Evolutionary conservation across 1,140 invertebrate genomes (phyloP), one percentile per base, ranked within the genome.

Genomic region (Lepidurus arcticus): DNA sequence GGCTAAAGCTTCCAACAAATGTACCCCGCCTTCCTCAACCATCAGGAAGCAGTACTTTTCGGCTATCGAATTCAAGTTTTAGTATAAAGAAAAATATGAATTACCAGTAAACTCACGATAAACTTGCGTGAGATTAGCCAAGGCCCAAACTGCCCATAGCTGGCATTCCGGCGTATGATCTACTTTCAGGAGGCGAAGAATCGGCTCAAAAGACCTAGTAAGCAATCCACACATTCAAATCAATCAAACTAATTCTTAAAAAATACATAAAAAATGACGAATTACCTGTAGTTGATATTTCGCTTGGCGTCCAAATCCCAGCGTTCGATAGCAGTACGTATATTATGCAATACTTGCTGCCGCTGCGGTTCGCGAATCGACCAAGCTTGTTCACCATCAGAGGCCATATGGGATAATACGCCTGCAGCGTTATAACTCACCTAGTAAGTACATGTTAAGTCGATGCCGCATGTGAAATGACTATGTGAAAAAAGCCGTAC

Each of bases 341-440:
- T 93, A 79, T 90, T 87, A 13, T 87, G 82, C 1, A 97, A 86
- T 6, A 98, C 94, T 42, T 90, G 87, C n/a, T 90, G 86, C 24
- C 95, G 87, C 6, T 87, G 87, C 1, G 93, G 93, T 26, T 86
- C 84, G 9, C 88, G 84, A 5, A 95, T 89, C 0, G 88, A 91
- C 97, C 97, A 98, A 0, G 90, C 90, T 73, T 90, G 89, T 0
- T 88, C 86, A 0, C 96, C 96, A 86, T 98, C 97, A 0, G 94
- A 97, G 4, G 94, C 93, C 86, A 98, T 92, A 85, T 99, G 96
- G 13, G 95, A 93, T 74, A 99, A 87, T 9, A 99, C 96, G 26
- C 97, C 97, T 11, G 95, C 95, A 21, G 96, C 95, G 87, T 98
- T 98, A 85, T 99, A 98, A 82, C 94, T 95, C 74, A 97, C 94